Percentiles rank a stretch among this genome's conserved stretches.
These are phyloP conservation scores for Lepus europaeus DNA, from an alignment of 2,113 vertebrate genomes.

Conservation along the genomic window DNA sequence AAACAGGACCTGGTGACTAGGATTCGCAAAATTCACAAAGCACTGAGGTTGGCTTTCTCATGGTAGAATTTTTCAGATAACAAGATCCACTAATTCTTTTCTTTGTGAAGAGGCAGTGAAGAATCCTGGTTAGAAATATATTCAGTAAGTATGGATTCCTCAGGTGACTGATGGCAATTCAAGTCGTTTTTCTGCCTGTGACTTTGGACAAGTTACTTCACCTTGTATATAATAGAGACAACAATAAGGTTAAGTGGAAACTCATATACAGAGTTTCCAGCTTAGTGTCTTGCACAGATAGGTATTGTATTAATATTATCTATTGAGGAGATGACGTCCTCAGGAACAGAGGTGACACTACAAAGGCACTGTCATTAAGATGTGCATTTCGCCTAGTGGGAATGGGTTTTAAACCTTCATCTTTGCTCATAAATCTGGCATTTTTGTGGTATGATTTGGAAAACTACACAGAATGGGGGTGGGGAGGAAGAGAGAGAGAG, in stretches of 20 bases:
- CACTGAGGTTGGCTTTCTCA: not conserved
- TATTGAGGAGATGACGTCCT: not conserved
- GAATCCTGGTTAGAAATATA: not conserved
- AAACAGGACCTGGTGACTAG: constrained; percentile 39
- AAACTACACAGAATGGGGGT: not conserved
- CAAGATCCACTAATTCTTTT: not conserved
- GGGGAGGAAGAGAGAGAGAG: too few relatives aligned
- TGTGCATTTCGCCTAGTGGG: not conserved
- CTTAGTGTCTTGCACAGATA: not conserved
- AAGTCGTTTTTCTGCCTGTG: not conserved
- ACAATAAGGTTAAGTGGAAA: not conserved
- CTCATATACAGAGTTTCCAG: not conserved
- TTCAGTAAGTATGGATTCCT: constrained; percentile 27
- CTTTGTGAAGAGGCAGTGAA: not conserved
- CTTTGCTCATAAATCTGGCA: not conserved
- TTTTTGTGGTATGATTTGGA: not conserved
- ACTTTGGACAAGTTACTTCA: constrained; percentile 35
- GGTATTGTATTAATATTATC: not conserved
- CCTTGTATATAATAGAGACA: not conserved
- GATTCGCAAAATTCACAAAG: constrained; percentile 21
- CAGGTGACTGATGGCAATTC: not conserved
- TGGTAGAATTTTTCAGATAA: not conserved
- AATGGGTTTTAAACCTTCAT: not conserved
- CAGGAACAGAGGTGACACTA: not conserved
- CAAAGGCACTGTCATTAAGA: not conserved